A percentile compares a stretch with the other conserved stretches of the same genome.
These are phyloP conservation scores for Conopomorpha cramerella DNA, from an alignment of 1,140 invertebrate species.

Conservation along the genomic window DNA sequence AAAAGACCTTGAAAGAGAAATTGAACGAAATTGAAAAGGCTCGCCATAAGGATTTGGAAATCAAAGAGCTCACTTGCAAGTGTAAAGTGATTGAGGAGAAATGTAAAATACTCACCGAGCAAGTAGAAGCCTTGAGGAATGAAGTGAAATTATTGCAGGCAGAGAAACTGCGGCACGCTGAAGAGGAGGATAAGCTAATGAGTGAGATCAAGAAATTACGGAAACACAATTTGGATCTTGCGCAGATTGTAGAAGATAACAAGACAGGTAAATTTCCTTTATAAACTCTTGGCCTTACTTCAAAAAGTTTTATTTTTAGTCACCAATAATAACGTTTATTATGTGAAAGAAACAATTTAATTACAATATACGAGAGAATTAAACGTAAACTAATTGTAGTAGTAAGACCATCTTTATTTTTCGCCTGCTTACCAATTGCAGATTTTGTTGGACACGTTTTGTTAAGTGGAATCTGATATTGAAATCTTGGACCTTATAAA, in stretches of 20 bases:
- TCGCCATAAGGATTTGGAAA: too few species aligned
- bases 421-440: neutral
- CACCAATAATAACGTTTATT: too few species aligned
- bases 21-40: slow-evolving; percentile 8
- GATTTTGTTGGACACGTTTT: neutral
- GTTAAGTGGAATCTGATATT: neutral
- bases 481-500: neutral
- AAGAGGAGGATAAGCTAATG: slow-evolving; percentile 5
- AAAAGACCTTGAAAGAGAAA: slow-evolving; percentile 15
- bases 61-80: slow-evolving; percentile 12
- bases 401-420: too few species aligned
- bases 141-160: slow-evolving; percentile 9
- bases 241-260: slow-evolving; percentile 15
- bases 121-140: slow-evolving; percentile 9
- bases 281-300: too few species aligned
- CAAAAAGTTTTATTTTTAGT: too few species aligned
- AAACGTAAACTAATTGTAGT: too few species aligned
- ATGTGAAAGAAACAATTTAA: too few species aligned
- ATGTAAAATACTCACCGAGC: slow-evolving; percentile 8
- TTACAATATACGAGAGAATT: too few species aligned
- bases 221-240: slow-evolving; percentile 13
- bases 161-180: slow-evolving; percentile 8
- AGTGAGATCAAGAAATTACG: slow-evolving; percentile 10
- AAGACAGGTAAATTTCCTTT: slow-evolving; percentile 15
- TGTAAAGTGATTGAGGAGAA: slow-evolving; percentile 10